These are phyloP conservation scores for Diplogasteroides magnus DNA, from an alignment of 1,140 invertebrate species.

Conservation along the genomic window DNA sequence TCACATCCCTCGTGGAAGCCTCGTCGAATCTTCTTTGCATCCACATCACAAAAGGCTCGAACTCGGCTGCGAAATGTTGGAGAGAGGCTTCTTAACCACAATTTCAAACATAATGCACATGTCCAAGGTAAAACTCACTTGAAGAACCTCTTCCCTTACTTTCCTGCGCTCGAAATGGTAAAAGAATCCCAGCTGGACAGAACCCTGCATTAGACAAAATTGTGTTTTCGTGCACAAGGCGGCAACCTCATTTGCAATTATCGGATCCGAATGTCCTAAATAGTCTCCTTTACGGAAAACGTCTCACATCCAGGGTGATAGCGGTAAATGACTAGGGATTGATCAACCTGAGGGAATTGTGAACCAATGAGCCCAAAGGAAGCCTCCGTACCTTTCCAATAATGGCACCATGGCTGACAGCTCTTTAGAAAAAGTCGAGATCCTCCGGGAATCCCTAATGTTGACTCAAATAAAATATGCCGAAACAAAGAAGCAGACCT, in stretches of 20 bases:
- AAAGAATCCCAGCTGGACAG: no score
- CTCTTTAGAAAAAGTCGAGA: slow-evolving; percentile 72
- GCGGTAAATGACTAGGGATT: slow-evolving; percentile 66
- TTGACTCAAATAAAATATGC: no score
- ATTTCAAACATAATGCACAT: no score
- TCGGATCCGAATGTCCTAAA: no score
- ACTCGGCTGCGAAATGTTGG: slow-evolving; percentile 64
- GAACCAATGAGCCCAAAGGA: background rate
- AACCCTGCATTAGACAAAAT: no score
- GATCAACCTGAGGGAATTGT: slow-evolving; percentile 59
- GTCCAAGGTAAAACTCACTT: no score
- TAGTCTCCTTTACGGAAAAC: slow-evolving; percentile 67
- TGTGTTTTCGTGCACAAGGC: no score
- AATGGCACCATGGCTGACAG: slow-evolving; percentile 56
- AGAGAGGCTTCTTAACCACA: slow-evolving; percentile 58
- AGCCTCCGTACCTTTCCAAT: slow-evolving; percentile 15
- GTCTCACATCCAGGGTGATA: slow-evolving; percentile 68
- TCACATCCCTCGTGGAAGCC: slow-evolving; percentile 64
- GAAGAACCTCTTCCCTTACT: slow-evolving; percentile 69
- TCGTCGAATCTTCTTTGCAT: slow-evolving; percentile 68
- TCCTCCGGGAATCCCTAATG: slow-evolving; percentile 73
- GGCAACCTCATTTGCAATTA: no score
- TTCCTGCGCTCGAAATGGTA: slow-evolving; percentile 77
- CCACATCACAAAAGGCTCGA: slow-evolving; percentile 70
- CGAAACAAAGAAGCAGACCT: no score